Evolutionary conservation across 2,888 invertebrate species (phyloP).

Genomic region (Heliconius ethilla): DNA sequence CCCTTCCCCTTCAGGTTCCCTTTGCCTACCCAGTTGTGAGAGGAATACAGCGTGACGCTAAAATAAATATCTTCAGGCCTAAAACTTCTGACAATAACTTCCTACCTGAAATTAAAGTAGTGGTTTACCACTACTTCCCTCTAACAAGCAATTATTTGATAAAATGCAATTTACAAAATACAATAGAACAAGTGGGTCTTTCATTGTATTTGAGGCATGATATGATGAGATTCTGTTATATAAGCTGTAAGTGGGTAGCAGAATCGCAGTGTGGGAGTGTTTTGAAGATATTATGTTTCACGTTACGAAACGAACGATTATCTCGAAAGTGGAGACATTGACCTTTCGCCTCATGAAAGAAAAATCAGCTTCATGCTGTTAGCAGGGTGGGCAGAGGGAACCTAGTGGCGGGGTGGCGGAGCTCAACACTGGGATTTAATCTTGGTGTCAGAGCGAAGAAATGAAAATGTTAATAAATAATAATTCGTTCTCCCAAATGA

Average conservation of each 20-base stretch:
- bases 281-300: slow-evolving; percentile 34
- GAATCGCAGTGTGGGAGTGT: slow-evolving; percentile 39
- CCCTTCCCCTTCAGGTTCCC: too few species aligned
- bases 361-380: neutral
- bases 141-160: slow-evolving; percentile 11
- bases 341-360: slow-evolving; percentile 43
- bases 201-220: slow-evolving; percentile 31
- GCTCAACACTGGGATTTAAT: too few species aligned
- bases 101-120: too few species aligned
- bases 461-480: too few species aligned
- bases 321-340: slow-evolving; percentile 53
- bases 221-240: slow-evolving; percentile 33
- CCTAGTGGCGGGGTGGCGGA: too few species aligned
- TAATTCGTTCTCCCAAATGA: too few species aligned
- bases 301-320: slow-evolving; percentile 44
- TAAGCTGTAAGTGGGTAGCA: slow-evolving; percentile 23
- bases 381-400: too few species aligned
- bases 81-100: neutral
- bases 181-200: slow-evolving; percentile 16
- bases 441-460: too few species aligned
- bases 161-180: slow-evolving; percentile 24
- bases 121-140: neutral
- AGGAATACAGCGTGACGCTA: too few species aligned
- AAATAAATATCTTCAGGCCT: neutral
- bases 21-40: too few species aligned